Evolutionary conservation across 2,113 vertebrate genomes (phyloP), one percentile per base, ranked within the genome.

Genomic region (Prionailurus viverrinus): DNA sequence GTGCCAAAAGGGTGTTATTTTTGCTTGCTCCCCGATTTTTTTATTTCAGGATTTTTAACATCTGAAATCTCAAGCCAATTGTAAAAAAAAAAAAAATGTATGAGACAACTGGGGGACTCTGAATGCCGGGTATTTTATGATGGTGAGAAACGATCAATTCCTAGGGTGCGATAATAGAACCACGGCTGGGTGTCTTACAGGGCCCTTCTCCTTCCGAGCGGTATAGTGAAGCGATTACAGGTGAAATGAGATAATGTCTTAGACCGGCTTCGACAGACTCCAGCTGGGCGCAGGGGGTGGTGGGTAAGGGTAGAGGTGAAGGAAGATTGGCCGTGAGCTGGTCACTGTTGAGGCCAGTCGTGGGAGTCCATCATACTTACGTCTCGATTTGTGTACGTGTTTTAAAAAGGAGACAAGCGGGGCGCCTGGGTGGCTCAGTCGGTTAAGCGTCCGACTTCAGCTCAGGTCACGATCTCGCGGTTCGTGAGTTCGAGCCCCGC

Each of bases 11-110:
- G 19, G 11, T 29, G 1, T 36, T 36, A 10, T n/a, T 84, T 89
- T 33, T 33, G 15, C 73, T 73, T n/a, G n/a, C 15, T 41, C 55
- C 88, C 18, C 45, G 23, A 27, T 58, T 55, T 61, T 55, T 94
- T 94, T 51, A 55, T 63, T 78, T 78, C 25, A 41, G 29, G 45
- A 36, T 66, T 94, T 94, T 81, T 73, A 84, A 79, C 48, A 68
- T 85, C 39, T 63, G n/a, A 89, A 76, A 81, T 96, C 78, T 91
- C 41, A 91, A 89, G 73, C 73, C 66, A 90, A 39, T 4, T 71
- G 1, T 85, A 7, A 76, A 53, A 91, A 61, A 51, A 68, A 65
- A 79, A 81, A 79, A 79, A 63, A 36, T 1, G 33, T 63, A 21
- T 11, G 41, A 95, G 65, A 69, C 36, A 81, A 80, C 0, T 80